A percentile compares a stretch with the other conserved stretches of the same genome.
Evolutionary conservation across 2,797 vertebrate species (phyloP).

Genomic region (Trichosurus vulpecula): DNA sequence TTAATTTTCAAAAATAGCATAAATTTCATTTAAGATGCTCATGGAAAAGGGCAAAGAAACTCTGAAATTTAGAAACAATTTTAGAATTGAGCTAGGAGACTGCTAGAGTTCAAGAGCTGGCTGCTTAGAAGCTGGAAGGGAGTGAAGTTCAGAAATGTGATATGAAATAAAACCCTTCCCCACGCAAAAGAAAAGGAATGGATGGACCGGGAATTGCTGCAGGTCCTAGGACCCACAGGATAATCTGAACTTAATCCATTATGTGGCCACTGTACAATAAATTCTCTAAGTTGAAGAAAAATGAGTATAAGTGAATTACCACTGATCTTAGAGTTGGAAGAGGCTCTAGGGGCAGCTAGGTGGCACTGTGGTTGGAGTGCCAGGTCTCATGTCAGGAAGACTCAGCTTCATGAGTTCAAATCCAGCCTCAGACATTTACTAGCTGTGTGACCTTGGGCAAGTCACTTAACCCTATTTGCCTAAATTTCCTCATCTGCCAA

Average conservation of each 20-base stretch:
- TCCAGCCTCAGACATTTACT: background rate
- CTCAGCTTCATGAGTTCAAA: background rate
- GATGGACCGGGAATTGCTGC: background rate
- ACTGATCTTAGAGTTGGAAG: background rate
- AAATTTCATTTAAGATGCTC: background rate
- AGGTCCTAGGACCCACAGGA: background rate
- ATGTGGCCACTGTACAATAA: background rate
- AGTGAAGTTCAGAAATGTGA: background rate
- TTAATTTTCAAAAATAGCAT: background rate
- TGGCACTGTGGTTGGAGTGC: background rate
- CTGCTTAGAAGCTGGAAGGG: background rate
- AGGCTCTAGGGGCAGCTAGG: background rate
- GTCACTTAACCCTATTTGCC: background rate
- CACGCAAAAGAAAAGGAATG: background rate
- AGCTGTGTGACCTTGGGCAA: background rate
- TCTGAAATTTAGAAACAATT: background rate
- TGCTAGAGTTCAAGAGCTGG: background rate
- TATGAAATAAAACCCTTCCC: background rate
- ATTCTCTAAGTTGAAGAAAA: background rate
- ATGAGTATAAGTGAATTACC: background rate
- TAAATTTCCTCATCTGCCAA: background rate
- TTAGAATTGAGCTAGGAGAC: background rate
- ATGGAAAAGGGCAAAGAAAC: background rate
- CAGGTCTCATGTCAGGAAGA: background rate
- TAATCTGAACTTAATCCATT: background rate